These are phyloP conservation scores for Eurystomus gularis DNA, from an alignment of 2,113 vertebrate species.

Conservation along the genomic window DNA sequence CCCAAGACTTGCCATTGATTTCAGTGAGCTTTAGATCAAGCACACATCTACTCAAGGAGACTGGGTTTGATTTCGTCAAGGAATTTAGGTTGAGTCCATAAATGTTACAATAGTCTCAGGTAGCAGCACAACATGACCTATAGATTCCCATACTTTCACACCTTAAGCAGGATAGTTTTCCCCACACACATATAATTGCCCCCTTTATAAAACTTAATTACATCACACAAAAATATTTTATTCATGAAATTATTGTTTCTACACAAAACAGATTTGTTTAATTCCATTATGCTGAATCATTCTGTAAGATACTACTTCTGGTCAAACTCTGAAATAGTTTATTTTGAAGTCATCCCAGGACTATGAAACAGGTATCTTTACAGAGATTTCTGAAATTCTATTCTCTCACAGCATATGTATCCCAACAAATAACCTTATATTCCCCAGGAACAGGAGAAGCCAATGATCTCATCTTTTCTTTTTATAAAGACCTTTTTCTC, in stretches of 20 bases:
- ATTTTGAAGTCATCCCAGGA: background rate
- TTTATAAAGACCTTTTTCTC: background rate
- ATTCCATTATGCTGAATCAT: background rate
- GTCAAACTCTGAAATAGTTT: background rate
- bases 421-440: background rate
- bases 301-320: background rate
- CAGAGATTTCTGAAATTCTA: background rate
- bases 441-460: background rate
- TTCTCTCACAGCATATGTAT: background rate
- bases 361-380: background rate
- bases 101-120: background rate
- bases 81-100: background rate
- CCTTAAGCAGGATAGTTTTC: background rate
- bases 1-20: background rate
- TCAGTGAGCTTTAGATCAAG: background rate
- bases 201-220: background rate
- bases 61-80: background rate
- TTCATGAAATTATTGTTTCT: background rate
- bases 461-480: background rate
- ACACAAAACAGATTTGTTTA: background rate
- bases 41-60: background rate
- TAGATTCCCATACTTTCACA: background rate
- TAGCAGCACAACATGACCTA: background rate
- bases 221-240: background rate
- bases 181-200: background rate